Percentiles rank a stretch among this genome's conserved stretches.
phyloP scores from a whole-genome alignment of 2,797 vertebrate genomes.

The Esox masquinongy region DNA sequence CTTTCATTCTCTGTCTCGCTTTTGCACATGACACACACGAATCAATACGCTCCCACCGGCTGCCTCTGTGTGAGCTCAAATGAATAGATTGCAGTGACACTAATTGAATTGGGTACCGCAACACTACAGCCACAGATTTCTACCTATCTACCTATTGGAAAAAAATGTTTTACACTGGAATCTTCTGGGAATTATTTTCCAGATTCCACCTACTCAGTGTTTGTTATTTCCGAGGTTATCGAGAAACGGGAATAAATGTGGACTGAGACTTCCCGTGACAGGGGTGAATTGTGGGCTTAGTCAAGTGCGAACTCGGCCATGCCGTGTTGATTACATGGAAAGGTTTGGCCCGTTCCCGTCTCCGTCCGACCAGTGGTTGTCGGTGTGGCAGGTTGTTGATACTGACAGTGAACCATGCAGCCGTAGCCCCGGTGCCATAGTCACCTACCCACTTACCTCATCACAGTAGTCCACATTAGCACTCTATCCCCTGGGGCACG shows the following conservation, averaged over 20 bases:
- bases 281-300: neutral
- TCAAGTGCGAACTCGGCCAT: neutral
- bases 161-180: neutral
- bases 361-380: neutral
- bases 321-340: conserved; percentile 20
- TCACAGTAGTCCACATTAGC: conserved; percentile 71
- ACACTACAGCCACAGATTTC: conserved; percentile 71
- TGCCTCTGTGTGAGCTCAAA: conserved; percentile 80
- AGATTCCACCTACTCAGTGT: neutral
- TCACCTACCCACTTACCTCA: conserved; percentile 58
- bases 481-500: conserved; percentile 55
- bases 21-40: conserved; percentile 87
- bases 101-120: conserved; percentile 48
- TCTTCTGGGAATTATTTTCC: neutral
- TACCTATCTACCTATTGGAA: neutral
- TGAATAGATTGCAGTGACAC: conserved; percentile 77
- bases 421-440: conserved; percentile 29
- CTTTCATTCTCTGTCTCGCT: conserved; percentile 58
- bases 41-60: conserved; percentile 89
- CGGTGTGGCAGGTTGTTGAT: neutral
- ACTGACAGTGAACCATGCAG: conserved; percentile 12
- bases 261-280: neutral
- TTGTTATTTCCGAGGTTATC: neutral
- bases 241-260: neutral
- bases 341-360: neutral